Evolutionary conservation across 2,113 vertebrate genomes (phyloP).

Genomic region (Esox niger): DNA sequence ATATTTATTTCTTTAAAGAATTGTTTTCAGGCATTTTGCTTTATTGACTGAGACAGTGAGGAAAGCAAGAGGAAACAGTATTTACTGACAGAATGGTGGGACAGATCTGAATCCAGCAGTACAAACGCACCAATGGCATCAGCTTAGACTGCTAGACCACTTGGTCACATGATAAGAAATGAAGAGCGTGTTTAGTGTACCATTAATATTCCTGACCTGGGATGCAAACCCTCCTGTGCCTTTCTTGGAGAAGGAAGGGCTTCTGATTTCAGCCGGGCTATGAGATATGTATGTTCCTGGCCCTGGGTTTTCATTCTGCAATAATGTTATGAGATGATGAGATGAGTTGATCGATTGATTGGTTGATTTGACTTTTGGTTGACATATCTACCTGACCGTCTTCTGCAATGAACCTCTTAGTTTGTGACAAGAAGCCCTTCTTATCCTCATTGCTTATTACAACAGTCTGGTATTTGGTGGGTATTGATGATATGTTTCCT

Average conservation of each 20-base stretch:
- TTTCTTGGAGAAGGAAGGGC: slow-evolving; percentile 75
- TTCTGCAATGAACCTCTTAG: slow-evolving; percentile 66
- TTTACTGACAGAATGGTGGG: no score
- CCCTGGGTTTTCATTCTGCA: slow-evolving; percentile 73
- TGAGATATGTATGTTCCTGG: slow-evolving; percentile 68
- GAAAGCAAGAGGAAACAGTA: no score
- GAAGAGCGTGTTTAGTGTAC: background rate
- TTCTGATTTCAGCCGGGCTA: slow-evolving; percentile 56
- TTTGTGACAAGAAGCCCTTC: slow-evolving; percentile 70
- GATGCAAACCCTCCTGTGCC: slow-evolving; percentile 76
- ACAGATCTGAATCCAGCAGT: no score
- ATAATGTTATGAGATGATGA: slow-evolving; percentile 23
- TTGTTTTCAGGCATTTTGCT: no score
- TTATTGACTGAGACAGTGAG: no score
- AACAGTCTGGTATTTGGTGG: slow-evolving; percentile 51
- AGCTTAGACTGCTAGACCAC: no score
- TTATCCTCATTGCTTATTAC: slow-evolving; percentile 51
- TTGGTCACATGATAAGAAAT: no score
- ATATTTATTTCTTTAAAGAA: no score
- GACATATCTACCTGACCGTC: slow-evolving; percentile 51
- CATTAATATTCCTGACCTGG: slow-evolving; percentile 54
- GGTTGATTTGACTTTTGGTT: no score
- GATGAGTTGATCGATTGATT: slow-evolving; percentile 8
- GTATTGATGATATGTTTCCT: slow-evolving; percentile 56
- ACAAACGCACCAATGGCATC: no score